Evolutionary conservation across 2,113 vertebrate genomes (phyloP), one percentile per base, ranked within the genome.

Genomic region (Ptychochromis oligacanthus): DNA sequence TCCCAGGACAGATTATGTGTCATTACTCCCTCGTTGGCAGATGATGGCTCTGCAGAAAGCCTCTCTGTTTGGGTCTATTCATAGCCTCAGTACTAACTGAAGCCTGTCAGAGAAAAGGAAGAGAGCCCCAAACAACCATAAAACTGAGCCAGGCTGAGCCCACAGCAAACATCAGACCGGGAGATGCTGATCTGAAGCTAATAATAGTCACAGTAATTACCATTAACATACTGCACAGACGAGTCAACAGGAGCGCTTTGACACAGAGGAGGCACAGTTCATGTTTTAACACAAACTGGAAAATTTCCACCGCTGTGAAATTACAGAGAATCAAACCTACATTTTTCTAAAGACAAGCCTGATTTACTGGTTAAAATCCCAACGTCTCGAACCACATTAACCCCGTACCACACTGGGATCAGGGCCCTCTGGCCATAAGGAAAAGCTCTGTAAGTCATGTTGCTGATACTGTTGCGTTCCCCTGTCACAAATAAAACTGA

Each of bases 121-220:
- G 62, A 81, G 59, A 79, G 80, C 58, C 64, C 64, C 57, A 7
- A 86, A 86, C 80, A 6, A 55, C 78, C 80, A 28, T 64, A 75
- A 86, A 75, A 49, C 46, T 3, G 60, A 79, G 60, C 28, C 34
- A 1, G 34, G 76, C 43, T 72, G 17, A 72, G 46, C 61, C 84
- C 79, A 74, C 79, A 78, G 75, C 26, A 64, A 80, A 75, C 79
- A 52, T 58, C 58, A 1, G 64, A 28, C 49, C 18, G 8, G 18
- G 58, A 79, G 58, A 64, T 52, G 65, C 65, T 67, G 64, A 46
- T 28, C 65, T 58, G 57, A 54, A 75, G 75, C 84, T 82, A 78
- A 82, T 78, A 82, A 86, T 78, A 86, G 84, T n/a, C 4, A 1
- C 61, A 81, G 26, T 62, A 82, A 82, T 86, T 64, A 86, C 17